These are phyloP conservation scores for Brachionus sp. DNA, from an alignment of 1,140 invertebrate species.

Conservation along the genomic window DNA sequence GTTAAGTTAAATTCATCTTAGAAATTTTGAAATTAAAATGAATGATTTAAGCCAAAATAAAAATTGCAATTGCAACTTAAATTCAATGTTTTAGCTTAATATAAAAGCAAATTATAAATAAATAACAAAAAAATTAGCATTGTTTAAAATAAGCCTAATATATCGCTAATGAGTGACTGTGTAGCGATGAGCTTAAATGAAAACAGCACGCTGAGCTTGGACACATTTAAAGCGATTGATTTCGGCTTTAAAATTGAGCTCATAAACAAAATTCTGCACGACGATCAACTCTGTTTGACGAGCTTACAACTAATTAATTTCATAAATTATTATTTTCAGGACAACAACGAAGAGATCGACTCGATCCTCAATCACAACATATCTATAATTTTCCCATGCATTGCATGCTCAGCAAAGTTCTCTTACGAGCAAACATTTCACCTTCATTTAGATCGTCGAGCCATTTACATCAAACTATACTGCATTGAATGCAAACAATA, in stretches of 20 bases:
- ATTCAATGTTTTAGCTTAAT: neutral
- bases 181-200: neutral
- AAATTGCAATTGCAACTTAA: neutral
- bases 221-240: neutral
- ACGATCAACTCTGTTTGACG: neutral
- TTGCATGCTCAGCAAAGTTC: conserved; percentile 1
- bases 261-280: conserved; percentile 17
- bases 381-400: conserved; percentile 22
- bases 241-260: conserved; percentile 13
- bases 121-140: neutral
- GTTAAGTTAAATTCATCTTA: neutral
- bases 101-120: neutral
- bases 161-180: neutral
- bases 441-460: conserved; percentile 9
- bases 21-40: neutral
- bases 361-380: neutral
- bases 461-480: neutral
- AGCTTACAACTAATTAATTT: conserved; percentile 18
- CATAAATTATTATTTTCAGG: conserved; percentile 1
- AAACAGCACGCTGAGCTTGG: neutral
- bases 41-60: neutral
- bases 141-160: neutral
- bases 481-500: conserved; percentile 20
- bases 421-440: conserved; percentile 29
- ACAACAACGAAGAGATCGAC: neutral